A percentile compares a stretch with the other conserved stretches of the same genome.
phyloP scores from a whole-genome alignment of 2,113 vertebrate species.

The Sylvietta virens region DNA sequence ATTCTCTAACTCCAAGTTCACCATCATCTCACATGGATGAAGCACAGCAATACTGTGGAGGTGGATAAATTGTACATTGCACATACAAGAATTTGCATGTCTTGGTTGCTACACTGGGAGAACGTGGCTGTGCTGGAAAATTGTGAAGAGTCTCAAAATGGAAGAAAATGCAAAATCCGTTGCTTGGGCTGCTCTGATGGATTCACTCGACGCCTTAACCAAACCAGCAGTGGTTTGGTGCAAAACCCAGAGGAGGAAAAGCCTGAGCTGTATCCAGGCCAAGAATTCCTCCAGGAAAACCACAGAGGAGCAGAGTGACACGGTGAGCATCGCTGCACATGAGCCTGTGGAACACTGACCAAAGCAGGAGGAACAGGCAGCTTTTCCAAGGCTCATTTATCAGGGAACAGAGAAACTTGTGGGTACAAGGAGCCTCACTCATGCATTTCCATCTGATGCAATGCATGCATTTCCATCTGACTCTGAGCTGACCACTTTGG shows the following conservation, averaged over 20 bases:
- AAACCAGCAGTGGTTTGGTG: not conserved
- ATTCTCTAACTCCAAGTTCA: not conserved
- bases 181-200: not conserved
- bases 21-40: not conserved
- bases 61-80: not conserved
- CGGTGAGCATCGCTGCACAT: rapidly evolving
- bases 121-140: not conserved
- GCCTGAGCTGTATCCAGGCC: not conserved
- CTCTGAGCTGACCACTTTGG: not conserved
- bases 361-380: not conserved
- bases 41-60: rapidly evolving
- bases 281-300: not conserved
- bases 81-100: rapidly evolving
- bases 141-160: not conserved
- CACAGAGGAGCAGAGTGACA: not conserved
- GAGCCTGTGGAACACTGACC: not conserved
- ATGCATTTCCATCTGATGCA: not conserved
- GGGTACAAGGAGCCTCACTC: not conserved
- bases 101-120: not conserved
- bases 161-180: not conserved
- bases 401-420: not conserved
- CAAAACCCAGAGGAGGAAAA: not conserved
- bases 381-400: not conserved
- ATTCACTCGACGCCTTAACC: not conserved
- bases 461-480: not conserved